Evolutionary conservation across 1,140 invertebrate genomes (phyloP).

Genomic region (Lucilia cuprina): DNA sequence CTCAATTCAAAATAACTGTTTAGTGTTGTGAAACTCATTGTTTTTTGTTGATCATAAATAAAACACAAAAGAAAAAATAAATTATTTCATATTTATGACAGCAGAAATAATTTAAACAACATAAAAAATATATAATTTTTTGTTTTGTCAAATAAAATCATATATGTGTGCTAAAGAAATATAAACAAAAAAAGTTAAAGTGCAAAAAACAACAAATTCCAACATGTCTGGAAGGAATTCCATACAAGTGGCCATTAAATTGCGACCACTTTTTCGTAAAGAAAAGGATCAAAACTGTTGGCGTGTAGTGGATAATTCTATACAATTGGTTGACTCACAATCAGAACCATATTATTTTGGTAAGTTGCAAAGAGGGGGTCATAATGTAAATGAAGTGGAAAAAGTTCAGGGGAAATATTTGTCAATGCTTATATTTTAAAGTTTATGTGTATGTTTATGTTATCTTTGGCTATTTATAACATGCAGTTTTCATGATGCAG

Average conservation of each 20-base stretch:
- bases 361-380: constrained; percentile 49
- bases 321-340: constrained; percentile 68
- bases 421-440: neutral
- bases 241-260: constrained; percentile 74
- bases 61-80: neutral
- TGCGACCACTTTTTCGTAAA: constrained; percentile 71
- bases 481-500: neutral
- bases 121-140: neutral
- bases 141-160: neutral
- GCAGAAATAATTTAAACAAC: neutral
- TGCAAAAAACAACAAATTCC: neutral
- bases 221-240: constrained; percentile 54
- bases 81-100: neutral
- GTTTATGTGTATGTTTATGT: neutral
- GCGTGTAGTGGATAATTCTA: constrained; percentile 68
- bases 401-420: neutral
- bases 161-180: neutral
- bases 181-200: neutral
- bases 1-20: neutral
- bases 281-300: constrained; percentile 72
- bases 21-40: no score
- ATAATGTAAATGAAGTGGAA: neutral
- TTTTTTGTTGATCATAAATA: neutral
- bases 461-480: neutral
- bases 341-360: constrained; percentile 64